Evolutionary conservation across 2,113 vertebrate species (phyloP).

Genomic region (Leuciscus idus): DNA sequence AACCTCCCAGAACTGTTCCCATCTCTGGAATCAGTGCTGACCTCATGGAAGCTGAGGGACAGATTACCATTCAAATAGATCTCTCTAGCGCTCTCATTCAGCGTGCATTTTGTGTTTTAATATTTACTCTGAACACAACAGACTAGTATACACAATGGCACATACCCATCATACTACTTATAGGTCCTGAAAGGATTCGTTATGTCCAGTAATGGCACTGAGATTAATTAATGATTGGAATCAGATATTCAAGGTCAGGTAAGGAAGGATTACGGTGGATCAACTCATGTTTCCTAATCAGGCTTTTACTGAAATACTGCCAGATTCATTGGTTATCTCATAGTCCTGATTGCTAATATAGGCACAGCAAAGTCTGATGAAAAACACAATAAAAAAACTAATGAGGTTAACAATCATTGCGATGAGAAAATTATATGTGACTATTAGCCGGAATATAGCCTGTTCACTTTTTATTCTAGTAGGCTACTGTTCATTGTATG

Average conservation of each 20-base stretch:
- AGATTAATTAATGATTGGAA: constrained; percentile 14
- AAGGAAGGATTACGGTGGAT: not conserved
- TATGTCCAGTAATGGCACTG: not conserved
- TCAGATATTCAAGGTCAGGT: constrained; percentile 21
- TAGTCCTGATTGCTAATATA: not conserved
- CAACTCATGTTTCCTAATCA: constrained; percentile 23
- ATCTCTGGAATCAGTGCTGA: constrained; percentile 14
- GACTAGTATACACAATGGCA: not conserved
- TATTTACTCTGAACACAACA: not conserved
- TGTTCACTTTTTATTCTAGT: not conserved
- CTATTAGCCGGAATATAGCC: not conserved
- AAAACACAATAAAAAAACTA: not conserved
- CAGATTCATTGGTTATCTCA: not conserved
- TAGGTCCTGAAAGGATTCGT: not conserved
- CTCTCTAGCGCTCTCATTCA: not conserved
- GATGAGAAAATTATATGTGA: not conserved
- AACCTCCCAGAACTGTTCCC: not conserved
- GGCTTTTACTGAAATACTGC: not conserved
- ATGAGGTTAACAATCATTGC: not conserved
- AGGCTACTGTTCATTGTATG: not conserved
- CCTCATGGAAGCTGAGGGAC: not conserved
- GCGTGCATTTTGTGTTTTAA: not conserved
- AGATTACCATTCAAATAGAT: constrained; percentile 7
- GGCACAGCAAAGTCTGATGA: not conserved
- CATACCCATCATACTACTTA: not conserved